phyloP scores from a whole-genome alignment of 2,888 invertebrate genomes.

The Pachydiplax longipennis region DNA sequence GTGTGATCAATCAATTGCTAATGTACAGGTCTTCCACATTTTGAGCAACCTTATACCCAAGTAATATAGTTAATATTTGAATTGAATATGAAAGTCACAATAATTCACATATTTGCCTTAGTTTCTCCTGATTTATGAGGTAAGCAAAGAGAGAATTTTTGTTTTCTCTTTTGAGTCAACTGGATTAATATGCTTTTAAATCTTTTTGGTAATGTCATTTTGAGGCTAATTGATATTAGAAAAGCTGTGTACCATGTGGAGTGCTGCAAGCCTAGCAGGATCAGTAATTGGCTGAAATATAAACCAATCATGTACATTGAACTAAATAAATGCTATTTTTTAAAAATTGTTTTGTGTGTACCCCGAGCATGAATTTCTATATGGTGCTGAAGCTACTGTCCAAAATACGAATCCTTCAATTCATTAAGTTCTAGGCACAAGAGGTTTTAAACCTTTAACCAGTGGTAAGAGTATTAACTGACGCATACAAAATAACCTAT shows the following conservation, averaged over 20 bases:
- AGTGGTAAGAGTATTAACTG: constrained; percentile 3
- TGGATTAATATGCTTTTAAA: not conserved
- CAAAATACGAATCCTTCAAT: constrained; percentile 17
- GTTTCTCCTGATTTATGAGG: not conserved
- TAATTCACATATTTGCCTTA: not conserved
- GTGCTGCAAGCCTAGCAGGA: constrained; percentile 20
- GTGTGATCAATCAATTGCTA: not conserved
- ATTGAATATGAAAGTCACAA: not conserved
- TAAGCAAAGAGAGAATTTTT: not conserved
- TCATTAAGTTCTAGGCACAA: not conserved
- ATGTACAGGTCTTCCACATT: constrained; percentile 38
- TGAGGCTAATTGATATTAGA: not conserved
- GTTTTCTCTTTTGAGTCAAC: not conserved
- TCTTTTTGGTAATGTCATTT: not conserved
- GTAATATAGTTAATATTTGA: not conserved
- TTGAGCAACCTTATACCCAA: constrained; percentile 3
- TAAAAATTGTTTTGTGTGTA: constrained; percentile 43
- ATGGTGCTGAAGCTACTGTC: constrained; percentile 40
- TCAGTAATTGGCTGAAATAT: constrained; percentile 32
- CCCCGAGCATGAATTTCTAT: constrained; percentile 34
- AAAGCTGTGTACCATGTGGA: constrained; percentile 35
- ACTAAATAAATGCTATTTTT: constrained; percentile 44
- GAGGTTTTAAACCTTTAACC: not conserved
- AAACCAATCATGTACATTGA: constrained; percentile 39
- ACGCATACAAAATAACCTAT: not conserved